Conservation (phyloP, 2,113 vertebrate species). For the Promerops cafer region DNA sequence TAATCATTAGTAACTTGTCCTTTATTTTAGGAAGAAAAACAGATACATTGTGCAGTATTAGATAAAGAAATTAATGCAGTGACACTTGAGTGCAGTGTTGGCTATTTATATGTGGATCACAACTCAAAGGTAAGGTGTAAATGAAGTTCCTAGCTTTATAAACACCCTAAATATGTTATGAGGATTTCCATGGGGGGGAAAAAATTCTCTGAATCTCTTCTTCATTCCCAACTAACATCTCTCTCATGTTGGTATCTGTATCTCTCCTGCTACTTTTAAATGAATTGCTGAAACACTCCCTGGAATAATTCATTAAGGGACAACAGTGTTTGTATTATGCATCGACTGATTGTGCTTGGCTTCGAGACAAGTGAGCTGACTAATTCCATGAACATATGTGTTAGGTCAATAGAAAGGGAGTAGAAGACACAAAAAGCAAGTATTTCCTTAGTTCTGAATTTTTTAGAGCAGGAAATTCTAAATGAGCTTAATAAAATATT, state of each 20-base stretch:
- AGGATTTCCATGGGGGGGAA: neutral
- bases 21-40: constrained; percentile 80
- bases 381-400: neutral
- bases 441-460: neutral
- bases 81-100: constrained; percentile 79
- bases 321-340: neutral
- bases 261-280: neutral
- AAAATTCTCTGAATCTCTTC: neutral
- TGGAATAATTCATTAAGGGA: neutral
- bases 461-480: neutral
- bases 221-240: neutral
- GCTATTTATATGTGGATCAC: constrained; percentile 80
- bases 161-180: neutral
- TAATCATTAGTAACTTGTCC: neutral
- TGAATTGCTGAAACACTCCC: neutral
- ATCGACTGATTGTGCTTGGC: neutral
- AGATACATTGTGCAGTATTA: constrained; percentile 80
- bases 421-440: neutral
- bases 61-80: constrained; percentile 72
- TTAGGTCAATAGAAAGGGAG: neutral
- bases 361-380: neutral
- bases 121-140: constrained; percentile 77
- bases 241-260: neutral
- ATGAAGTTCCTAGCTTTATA: neutral
- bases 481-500: neutral